Evolutionary conservation across 2,888 invertebrate genomes (phyloP), one percentile per base, ranked within the genome.

Genomic region (Volucella bombylans): DNA sequence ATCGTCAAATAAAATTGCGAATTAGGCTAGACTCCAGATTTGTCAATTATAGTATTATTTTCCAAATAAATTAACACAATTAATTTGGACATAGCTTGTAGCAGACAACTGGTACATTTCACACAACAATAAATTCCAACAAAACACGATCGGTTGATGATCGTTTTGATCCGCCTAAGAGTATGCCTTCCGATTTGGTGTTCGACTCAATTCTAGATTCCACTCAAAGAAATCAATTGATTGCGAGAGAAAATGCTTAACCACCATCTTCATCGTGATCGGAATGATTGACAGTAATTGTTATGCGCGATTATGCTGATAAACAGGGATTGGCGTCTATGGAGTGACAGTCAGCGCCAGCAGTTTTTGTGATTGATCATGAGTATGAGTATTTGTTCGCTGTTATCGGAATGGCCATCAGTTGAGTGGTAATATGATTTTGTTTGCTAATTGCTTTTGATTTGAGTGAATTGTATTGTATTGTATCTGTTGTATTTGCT

Each of bases 381-480:
- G 45, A 65, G 52, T 18, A 38, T 11, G 31, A 31, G 31, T 31
- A 31, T 65, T 45, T 23, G 15, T 14, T 2, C 39, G 12, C n/a
- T 43, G 54, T 67, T 47, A 59, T 71, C 45, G 59, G 61, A 39
- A 45, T 59, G 18, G 59, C 18, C 41, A 54, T 38, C 12, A n/a
- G 12, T 38, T 55, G 68, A 68, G 55, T 38, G 45, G 41, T 76
- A 81, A 69, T 69, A 57, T 39, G 59, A 79, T 65, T 79, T 65
- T 38, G 54, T 65, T 72, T 72, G 72, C 4, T 55, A 6, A 49
- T 45, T 69, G 54, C 49, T 57, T 54, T 71, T 55, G 31, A 61
- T 47, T 80, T 57, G 81, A 69, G 41, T 45, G 52, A 74, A 81
- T 81, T 69, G 49, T n/a, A n/a, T 31, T 49, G 64, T 77, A 65